These are phyloP conservation scores for Caenorhabditis afra DNA, from an alignment of 2,888 invertebrate species.

Conservation along the genomic window DNA sequence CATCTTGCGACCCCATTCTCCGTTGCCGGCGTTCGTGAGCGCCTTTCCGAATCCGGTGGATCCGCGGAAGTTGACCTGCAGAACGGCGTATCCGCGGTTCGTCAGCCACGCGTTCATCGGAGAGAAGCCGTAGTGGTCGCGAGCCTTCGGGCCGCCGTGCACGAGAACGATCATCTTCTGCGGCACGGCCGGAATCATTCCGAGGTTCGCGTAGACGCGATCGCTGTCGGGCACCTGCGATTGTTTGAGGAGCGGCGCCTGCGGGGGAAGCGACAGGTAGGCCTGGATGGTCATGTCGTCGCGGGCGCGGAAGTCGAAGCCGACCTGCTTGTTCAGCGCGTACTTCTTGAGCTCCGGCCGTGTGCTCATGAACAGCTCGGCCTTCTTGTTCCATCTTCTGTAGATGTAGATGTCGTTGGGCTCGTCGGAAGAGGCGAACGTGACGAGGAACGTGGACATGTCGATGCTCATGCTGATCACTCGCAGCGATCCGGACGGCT, in stretches of 20 bases:
- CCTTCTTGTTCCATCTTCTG: constrained; percentile 66
- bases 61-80: constrained; percentile 80
- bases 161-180: constrained; percentile 78
- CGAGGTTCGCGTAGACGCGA: constrained; percentile 73
- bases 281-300: constrained; percentile 79
- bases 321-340: constrained; percentile 76
- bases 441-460: constrained; percentile 79
- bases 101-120: constrained; percentile 78
- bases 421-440: constrained; percentile 77
- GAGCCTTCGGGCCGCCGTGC: constrained; percentile 79
- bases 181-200: constrained; percentile 75
- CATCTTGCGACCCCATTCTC: constrained; percentile 81
- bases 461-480: constrained; percentile 70
- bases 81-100: constrained; percentile 78
- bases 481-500: constrained; percentile 72
- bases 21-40: constrained; percentile 79
- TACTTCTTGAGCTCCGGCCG: constrained; percentile 75
- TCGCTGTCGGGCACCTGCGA: constrained; percentile 73
- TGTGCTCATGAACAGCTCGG: constrained; percentile 77
- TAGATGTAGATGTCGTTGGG: constrained; percentile 77
- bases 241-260: constrained; percentile 68
- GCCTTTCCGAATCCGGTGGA: constrained; percentile 79
- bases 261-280: constrained; percentile 77
- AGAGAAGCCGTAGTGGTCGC: constrained; percentile 77
- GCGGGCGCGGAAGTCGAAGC: constrained; percentile 78